Conservation (phyloP, 2,113 vertebrate genomes). For the Pelobates fuscus region DNA sequence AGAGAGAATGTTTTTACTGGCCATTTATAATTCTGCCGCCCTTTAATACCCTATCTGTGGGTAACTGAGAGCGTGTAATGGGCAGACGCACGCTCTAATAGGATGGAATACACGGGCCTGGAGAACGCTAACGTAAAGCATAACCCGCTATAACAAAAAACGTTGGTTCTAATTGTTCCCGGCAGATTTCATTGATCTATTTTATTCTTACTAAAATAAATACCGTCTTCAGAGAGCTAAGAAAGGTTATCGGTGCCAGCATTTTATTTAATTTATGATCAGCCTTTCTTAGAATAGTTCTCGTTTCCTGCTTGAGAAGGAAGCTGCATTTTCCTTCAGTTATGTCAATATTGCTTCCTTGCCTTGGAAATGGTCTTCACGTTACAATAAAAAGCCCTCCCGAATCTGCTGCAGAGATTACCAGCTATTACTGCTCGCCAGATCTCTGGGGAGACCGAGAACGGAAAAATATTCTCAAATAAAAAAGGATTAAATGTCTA, state of each 20-base stretch:
- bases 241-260: conserved; percentile 56
- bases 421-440: too few species aligned
- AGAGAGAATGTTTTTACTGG: conserved; percentile 7
- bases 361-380: conserved; percentile 49
- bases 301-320: conserved; percentile 69
- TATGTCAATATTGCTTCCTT: conserved; percentile 71
- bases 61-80: not conserved
- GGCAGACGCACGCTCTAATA: not conserved
- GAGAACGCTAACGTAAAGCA: too few species aligned
- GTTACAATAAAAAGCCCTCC: too few species aligned
- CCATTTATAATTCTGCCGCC: not conserved
- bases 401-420: too few species aligned
- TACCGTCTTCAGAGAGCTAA: conserved; percentile 66
- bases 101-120: too few species aligned
- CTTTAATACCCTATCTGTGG: not conserved
- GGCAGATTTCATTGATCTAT: conserved; percentile 59
- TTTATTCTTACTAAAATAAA: conserved; percentile 71
- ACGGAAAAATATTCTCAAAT: too few species aligned
- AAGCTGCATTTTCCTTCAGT: conserved; percentile 69
- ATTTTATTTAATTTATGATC: conserved; percentile 66
- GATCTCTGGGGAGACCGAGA: too few species aligned
- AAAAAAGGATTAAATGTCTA: too few species aligned
- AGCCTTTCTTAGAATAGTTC: conserved; percentile 70
- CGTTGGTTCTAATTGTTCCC: conserved; percentile 59
- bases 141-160: too few species aligned